Base-by-base conservation (phyloP, 2,888 invertebrate species). In the Peribatodes rhomboidaria region DNA sequence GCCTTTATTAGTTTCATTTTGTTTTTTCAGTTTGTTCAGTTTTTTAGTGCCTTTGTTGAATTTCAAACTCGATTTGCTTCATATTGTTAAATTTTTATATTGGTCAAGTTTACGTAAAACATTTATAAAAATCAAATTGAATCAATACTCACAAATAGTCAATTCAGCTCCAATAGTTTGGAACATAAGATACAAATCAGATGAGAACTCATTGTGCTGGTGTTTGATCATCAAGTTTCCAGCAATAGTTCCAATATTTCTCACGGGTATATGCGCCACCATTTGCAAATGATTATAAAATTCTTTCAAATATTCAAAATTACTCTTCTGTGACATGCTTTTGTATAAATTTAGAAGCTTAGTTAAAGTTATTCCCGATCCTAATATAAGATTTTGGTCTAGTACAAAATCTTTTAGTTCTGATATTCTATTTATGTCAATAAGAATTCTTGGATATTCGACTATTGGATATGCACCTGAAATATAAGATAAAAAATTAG, bases 201-300 rank as follows among this genome's bases (percentile, higher is more conserved):
- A 97, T 2, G 95, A 95, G 78, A 96, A 97, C 64, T 95, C 95
- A 0, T 85, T 90, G 73, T 96, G 91, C 1, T 86, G 76, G 73
- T 96, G 94, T 80, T 96, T 97, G 56, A 96, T 93, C 86, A 95
- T 94, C 61, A 97, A 79, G 79, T 96, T 96, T 0, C 96, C 96
- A 46, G 94, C 96, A 63, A 96, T 82, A 0, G 95, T 95, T 41
- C 95, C 96, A 59, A 94, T 1, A 86, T 97, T 97, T 84, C 96
- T 90, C 0, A 97, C 95, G 22, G 96, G 94, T 46, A 95, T 94
- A 81, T 95, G 95, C 1, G 96, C 97, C 2, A 97, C 94, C 62
- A 95, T 79, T 72, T 95, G 92, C 18, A 96, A 85, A 77, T 97
- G 96, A 37, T 94, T 86, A 16, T 93, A 94, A 65, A 96, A 79